Evolutionary conservation across 2,888 invertebrate genomes (phyloP), one percentile per base, ranked within the genome.

Genomic region (Eilema griseolum): DNA sequence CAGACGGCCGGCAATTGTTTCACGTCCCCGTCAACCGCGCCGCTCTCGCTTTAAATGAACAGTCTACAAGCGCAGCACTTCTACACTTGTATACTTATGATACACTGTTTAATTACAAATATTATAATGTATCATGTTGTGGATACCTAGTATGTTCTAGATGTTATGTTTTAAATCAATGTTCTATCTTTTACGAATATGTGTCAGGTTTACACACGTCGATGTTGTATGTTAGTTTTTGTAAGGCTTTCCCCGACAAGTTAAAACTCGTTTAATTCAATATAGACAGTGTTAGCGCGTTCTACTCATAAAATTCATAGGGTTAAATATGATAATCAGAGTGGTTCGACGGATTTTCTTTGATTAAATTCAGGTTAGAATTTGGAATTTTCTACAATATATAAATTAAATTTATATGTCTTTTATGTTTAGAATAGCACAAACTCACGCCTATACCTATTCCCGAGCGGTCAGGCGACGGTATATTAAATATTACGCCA

Each of bases 1-100:
- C 86, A 87, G 86, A 84, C 87, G 84, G 80, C 79, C 79, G 85
- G 78, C 87, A 85, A 88, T 90, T 90, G 89, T 89, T 85, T 76
- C 83, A 74, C 76, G 79, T 76, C 79, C 75, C 76, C 81, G 73
- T 75, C 80, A 74, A 76, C 77, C 37, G 72, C 61, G 73, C 69
- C 69, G 73, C 71, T 76, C 76, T 73, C 75, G 72, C 73, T 81
- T 80, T 79, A 86, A 86, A 86, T 83, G 86, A 86, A 78, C 86
- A 86, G 78, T 77, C 83, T 79, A 72, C 66, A 57, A 72, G 63
- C 46, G 76, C 69, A 52, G 23, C 66, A 64, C 41, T 31, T 62
- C n/a, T 46, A 37, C 66, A 64, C 16, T 41, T 63, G 63, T 33
- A 28, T 23, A 20, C 1, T 20, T 63, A 31, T 23, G 52, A 65